Evolutionary conservation across 2,113 vertebrate species (phyloP), one percentile per base, ranked within the genome.

Genomic region (Polypterus bichir): DNA sequence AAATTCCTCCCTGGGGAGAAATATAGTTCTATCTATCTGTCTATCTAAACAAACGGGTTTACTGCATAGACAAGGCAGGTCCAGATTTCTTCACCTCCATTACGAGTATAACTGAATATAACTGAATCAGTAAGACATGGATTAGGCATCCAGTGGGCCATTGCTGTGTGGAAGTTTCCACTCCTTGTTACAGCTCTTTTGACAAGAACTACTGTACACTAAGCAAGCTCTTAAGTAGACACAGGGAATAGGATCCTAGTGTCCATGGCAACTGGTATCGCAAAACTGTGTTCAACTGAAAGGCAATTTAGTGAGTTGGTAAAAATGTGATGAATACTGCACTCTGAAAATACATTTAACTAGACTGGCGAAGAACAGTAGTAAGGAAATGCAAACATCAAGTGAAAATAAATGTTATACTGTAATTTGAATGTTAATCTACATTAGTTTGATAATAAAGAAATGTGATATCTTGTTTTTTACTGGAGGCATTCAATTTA

Each of bases 261-360:
- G 61, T 47, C 61, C 61, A 62, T 62, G 61, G 61, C 48, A 62
- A 56, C 61, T 54, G 52, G 46, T 54, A 55, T n/a, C 10, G 5
- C 44, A 45, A 56, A 55, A 62, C 52, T 56, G 45, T 49, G 5
- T 56, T 62, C 46, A 54, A 62, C 46, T 7, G 61, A 62, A 47
- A 62, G 56, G 46, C 53, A 62, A 54, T 62, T 27, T 27, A 27
- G 27, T 27, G 27, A 27, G 27, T 27, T 27, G 27, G 27, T 27
- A 27, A 27, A 27, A 27, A 27, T 27, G 27, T 27, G 27, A 27
- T 27, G 27, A 27, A 27, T 27, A 27, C 27, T 27, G 27, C 27
- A 27, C 27, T 27, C 27, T 27, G 27, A 27, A 27, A 27, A 27
- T 27, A 27, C 2, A 27, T 27, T 27, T 27, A 27, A 27, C 27